Evolutionary conservation across 2,888 invertebrate genomes (phyloP).

Genomic region (Schrankia costaestrigalis): DNA sequence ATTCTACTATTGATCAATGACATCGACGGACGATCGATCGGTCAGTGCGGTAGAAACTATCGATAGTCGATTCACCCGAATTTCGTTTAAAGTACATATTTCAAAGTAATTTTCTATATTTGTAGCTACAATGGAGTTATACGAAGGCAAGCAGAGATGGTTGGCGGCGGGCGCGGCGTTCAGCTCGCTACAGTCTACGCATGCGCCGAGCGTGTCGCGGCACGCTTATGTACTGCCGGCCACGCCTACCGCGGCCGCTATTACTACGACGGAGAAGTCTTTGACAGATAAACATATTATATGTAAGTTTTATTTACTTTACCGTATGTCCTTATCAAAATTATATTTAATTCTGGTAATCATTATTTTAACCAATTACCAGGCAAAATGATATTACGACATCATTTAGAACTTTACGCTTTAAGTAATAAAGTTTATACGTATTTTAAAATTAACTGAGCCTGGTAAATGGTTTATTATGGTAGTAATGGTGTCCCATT

Average conservation of each 20-base stretch:
- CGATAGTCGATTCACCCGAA: too few relatives aligned
- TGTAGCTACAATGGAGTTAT: constrained; percentile 93
- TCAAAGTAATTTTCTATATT: not conserved
- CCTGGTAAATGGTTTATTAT: too few relatives aligned
- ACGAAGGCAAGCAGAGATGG: constrained; percentile 89
- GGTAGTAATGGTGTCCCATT: too few relatives aligned
- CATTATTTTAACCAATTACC: too few relatives aligned
- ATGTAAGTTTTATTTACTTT: constrained; percentile 11
- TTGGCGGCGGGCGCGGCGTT: constrained; percentile 92
- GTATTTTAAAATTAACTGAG: too few relatives aligned
- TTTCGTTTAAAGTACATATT: too few relatives aligned
- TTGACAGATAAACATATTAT: constrained; percentile 91
- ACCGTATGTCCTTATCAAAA: not conserved
- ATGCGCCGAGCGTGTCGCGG: constrained; percentile 85
- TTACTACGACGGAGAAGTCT: constrained; percentile 96
- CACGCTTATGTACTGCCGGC: constrained; percentile 89
- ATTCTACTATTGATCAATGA: too few relatives aligned
- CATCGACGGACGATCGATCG: too few relatives aligned
- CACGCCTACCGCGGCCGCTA: constrained; percentile 91
- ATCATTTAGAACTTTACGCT: not conserved
- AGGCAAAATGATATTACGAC: not conserved
- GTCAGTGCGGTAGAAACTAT: too few relatives aligned
- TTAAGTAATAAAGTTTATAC: not conserved
- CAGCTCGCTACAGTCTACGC: constrained; percentile 89
- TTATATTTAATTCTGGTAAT: not conserved